Percentiles rank a stretch among this genome's conserved stretches.
phyloP scores from a whole-genome alignment of 2,888 invertebrate genomes.

The Nomada fabriciana region DNA sequence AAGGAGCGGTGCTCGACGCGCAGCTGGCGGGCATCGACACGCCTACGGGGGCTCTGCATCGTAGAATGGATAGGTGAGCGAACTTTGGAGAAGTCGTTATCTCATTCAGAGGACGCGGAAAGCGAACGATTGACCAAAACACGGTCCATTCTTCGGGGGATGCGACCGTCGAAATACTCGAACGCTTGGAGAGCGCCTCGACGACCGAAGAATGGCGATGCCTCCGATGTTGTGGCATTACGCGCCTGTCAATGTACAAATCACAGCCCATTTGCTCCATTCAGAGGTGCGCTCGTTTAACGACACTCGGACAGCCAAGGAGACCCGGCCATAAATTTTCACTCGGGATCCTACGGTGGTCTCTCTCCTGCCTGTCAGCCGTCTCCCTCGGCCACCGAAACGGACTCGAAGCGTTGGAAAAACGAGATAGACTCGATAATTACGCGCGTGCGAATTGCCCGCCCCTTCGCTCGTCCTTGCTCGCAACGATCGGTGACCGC shows the following conservation, averaged over 20 bases:
- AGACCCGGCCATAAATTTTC: slow-evolving; percentile 78
- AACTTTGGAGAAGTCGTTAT: slow-evolving; percentile 76
- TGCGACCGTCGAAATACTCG: slow-evolving; percentile 34
- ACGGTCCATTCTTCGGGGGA: slow-evolving; percentile 74
- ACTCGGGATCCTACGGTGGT: slow-evolving; percentile 22
- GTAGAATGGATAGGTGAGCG: slow-evolving; percentile 59
- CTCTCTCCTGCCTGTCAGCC: slow-evolving; percentile 32
- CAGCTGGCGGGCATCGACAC: slow-evolving; percentile 70
- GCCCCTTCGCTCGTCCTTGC: slow-evolving; percentile 6
- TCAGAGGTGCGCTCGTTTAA: slow-evolving; percentile 78
- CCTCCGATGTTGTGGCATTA: slow-evolving; percentile 75
- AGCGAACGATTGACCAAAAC: slow-evolving; percentile 76
- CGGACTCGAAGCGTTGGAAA: slow-evolving; percentile 1
- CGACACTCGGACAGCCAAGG: slow-evolving; percentile 74
- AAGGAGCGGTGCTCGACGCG: slow-evolving; percentile 15
- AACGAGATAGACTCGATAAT: slow-evolving; percentile 65
- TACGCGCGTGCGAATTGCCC: slow-evolving; percentile 39
- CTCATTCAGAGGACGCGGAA: slow-evolving; percentile 60
- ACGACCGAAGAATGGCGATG: slow-evolving; percentile 57
- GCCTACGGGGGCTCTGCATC: slow-evolving; percentile 59
- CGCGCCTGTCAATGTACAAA: slow-evolving; percentile 80
- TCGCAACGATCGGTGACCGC: not conserved
- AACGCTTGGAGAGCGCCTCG: slow-evolving; percentile 33
- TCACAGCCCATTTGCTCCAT: slow-evolving; percentile 83
- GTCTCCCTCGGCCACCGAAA: not conserved